Conservation (phyloP, 2,888 invertebrate species). For the Drosophila sordidula region DNA sequence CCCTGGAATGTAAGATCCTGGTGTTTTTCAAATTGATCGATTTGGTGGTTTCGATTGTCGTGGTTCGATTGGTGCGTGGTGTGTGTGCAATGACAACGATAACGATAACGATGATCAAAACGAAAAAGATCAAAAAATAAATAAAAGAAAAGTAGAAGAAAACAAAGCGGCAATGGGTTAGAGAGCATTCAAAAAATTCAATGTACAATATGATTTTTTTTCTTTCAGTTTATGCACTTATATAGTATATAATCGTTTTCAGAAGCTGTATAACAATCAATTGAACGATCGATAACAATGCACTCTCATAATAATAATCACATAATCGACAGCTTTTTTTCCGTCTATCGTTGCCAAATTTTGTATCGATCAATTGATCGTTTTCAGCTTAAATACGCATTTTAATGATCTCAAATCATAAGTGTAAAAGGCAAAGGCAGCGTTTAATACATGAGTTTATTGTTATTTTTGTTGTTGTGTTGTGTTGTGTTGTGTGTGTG, state of each 20-base stretch:
- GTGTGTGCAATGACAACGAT: conserved; percentile 40
- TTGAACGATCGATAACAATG: background rate
- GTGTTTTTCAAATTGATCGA: conserved; percentile 34
- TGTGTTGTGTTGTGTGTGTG: conserved; percentile 16
- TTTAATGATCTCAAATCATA: conserved; percentile 21
- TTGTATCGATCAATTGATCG: background rate
- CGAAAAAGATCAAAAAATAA: conserved; percentile 30
- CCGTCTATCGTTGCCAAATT: no score
- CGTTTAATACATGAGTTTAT: conserved; percentile 42
- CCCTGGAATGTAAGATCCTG: conserved; percentile 84
- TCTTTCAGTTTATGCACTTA: background rate
- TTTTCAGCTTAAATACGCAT: conserved; percentile 21
- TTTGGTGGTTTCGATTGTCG: conserved; percentile 6
- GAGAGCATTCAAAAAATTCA: conserved; percentile 41
- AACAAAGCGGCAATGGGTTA: conserved; percentile 57
- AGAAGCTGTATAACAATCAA: conserved; percentile 9
- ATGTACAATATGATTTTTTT: conserved; percentile 1
- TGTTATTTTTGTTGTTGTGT: conserved; percentile 12
- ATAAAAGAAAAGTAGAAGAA: conserved; percentile 34
- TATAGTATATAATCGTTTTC: background rate
- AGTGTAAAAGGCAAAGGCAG: conserved; percentile 73
- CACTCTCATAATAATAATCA: no score
- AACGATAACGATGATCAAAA: conserved; percentile 37
- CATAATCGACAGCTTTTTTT: no score
- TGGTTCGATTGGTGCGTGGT: conserved; percentile 19